phyloP scores from a whole-genome alignment of 2,797 vertebrate species.

The Acipenser oxyrinchus region DNA sequence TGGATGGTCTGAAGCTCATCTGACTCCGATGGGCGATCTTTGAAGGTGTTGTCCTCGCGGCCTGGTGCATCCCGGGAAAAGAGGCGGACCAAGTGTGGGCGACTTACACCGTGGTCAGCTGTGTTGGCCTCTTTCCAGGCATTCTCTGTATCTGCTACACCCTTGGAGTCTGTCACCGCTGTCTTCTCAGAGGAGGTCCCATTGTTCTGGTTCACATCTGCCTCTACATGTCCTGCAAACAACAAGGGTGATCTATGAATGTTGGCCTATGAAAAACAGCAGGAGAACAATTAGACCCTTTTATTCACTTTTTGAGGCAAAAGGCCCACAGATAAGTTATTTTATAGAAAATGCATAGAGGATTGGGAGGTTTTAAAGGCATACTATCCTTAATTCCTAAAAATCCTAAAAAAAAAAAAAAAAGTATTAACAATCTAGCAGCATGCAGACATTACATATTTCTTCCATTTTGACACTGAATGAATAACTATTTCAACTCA shows the following conservation, averaged over 20 bases:
- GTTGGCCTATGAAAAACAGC: constrained; percentile 67
- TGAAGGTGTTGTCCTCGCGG: constrained; percentile 99
- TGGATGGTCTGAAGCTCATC: constrained; percentile 97
- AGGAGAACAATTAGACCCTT: constrained; percentile 61
- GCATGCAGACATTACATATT: too few species aligned
- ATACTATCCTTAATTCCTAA: too few species aligned
- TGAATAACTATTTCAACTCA: too few species aligned
- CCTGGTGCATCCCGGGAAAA: constrained; percentile 99
- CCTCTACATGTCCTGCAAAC: constrained; percentile 81
- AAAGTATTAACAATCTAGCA: too few species aligned
- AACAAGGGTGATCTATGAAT: constrained; percentile 87
- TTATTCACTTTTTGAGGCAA: constrained; percentile 21
- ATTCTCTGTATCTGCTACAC: constrained; percentile 73
- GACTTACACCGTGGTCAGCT: constrained; percentile 74
- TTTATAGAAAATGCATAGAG: too few species aligned
- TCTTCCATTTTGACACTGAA: too few species aligned
- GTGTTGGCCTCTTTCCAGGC: constrained; percentile 71
- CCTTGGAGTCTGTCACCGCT: constrained; percentile 88
- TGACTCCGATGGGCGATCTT: constrained; percentile 96
- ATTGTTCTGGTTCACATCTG: constrained; percentile 97
- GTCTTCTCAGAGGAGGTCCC: constrained; percentile 76
- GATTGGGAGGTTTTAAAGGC: too few species aligned
- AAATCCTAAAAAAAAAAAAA: too few species aligned
- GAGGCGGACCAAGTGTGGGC: constrained; percentile 98
- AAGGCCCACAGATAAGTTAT: too few species aligned